phyloP scores from a whole-genome alignment of 2,113 vertebrate species.

The Lophura nycthemera region DNA sequence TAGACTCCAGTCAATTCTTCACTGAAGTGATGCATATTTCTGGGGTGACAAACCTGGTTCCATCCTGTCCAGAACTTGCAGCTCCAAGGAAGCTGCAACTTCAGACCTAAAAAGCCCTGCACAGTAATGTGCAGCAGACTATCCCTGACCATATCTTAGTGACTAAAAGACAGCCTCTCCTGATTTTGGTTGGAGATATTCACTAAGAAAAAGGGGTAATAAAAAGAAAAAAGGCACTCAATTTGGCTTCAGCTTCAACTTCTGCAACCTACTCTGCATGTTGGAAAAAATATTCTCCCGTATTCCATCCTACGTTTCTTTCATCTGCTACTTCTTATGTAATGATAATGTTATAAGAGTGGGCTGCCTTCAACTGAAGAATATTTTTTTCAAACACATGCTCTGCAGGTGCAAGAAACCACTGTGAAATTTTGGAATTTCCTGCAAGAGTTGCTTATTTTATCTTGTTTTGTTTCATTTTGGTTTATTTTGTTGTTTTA shows the following conservation, averaged over 20 bases:
- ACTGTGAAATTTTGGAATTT: background rate
- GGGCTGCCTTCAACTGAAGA: background rate
- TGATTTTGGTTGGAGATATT: background rate
- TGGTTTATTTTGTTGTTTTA: background rate
- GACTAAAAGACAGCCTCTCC: background rate
- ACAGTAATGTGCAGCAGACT: background rate
- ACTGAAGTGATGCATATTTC: background rate
- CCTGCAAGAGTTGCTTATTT: background rate
- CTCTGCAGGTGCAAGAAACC: background rate
- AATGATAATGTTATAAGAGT: background rate
- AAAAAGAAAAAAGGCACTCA: background rate
- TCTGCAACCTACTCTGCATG: background rate
- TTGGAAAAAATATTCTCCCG: background rate
- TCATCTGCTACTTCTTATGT: background rate
- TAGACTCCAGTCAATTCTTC: background rate
- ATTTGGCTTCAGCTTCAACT: background rate
- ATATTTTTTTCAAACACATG: background rate
- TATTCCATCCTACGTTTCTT: background rate
- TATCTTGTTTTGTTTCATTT: background rate
- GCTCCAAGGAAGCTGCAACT: too few relatives aligned
- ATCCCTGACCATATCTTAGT: background rate
- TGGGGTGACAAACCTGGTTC: background rate
- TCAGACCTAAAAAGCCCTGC: background rate
- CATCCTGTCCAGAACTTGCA: accelerated
- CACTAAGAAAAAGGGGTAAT: background rate